These are phyloP conservation scores for Sesia bembeciformis DNA, from an alignment of 2,888 invertebrate species.

Conservation along the genomic window DNA sequence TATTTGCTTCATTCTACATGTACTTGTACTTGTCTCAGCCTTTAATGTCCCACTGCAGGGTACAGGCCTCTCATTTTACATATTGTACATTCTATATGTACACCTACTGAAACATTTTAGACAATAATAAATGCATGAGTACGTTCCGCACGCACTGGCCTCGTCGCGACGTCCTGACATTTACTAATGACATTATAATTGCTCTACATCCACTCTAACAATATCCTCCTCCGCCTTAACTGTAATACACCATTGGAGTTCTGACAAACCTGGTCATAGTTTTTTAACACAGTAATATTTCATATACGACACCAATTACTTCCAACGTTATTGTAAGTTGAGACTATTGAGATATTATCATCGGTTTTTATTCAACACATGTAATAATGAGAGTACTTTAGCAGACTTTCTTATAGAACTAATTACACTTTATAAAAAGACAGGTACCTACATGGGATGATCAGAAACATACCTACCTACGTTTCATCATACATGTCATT, in stretches of 20 bases:
- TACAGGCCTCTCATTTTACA: no score
- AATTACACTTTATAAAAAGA: neutral
- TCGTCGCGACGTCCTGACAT: constrained; percentile 11
- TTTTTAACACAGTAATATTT: neutral
- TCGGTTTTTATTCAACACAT: neutral
- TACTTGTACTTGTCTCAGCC: no score
- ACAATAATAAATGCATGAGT: neutral
- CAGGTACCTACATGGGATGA: no score
- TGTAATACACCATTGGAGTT: neutral
- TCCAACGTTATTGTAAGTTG: neutral
- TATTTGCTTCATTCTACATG: no score
- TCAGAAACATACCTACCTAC: no score
- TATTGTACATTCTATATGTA: no score
- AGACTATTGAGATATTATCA: neutral
- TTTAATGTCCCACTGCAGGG: no score
- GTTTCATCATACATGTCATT: no score
- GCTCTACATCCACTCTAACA: neutral
- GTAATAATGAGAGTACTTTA: neutral
- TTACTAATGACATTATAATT: constrained; percentile 13
- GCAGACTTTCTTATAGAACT: neutral
- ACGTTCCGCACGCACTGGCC: constrained; percentile 13
- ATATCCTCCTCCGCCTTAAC: neutral
- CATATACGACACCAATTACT: neutral
- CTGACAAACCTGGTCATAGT: neutral
- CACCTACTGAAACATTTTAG: no score